phyloP scores from a whole-genome alignment of 2,888 invertebrate genomes.

The Notocelia uddmanniana region DNA sequence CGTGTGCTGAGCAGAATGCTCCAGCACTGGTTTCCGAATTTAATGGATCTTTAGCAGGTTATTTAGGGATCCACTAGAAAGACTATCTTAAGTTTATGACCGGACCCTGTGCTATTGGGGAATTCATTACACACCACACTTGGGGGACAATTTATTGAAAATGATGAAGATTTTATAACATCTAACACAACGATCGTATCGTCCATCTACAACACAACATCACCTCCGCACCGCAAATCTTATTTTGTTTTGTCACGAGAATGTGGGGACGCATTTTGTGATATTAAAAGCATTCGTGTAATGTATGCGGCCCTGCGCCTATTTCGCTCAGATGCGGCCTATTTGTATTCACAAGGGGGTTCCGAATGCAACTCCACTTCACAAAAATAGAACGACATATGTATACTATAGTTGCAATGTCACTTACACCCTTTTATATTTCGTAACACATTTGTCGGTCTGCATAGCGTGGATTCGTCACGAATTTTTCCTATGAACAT shows the following conservation, averaged over 20 bases:
- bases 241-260: conserved; percentile 55
- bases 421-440: not conserved
- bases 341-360: conserved; percentile 64
- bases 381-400: conserved; percentile 8
- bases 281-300: conserved; percentile 62
- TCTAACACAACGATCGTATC: no score
- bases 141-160: no score
- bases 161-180: no score
- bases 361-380: conserved; percentile 49
- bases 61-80: no score
- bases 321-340: conserved; percentile 56
- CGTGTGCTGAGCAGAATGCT: no score
- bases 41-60: no score
- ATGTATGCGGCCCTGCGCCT: conserved; percentile 56
- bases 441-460: conserved; percentile 51
- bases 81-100: no score
- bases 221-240: conserved; percentile 46
- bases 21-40: no score
- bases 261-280: conserved; percentile 58
- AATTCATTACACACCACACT: no score
- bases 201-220: not conserved
- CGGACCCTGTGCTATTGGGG: no score
- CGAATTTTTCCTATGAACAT: conserved; percentile 52
- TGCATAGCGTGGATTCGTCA: conserved; percentile 55
- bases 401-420: not conserved